These are phyloP conservation scores for Oligia fasciuncula DNA, from an alignment of 2,888 invertebrate species.

Conservation along the genomic window DNA sequence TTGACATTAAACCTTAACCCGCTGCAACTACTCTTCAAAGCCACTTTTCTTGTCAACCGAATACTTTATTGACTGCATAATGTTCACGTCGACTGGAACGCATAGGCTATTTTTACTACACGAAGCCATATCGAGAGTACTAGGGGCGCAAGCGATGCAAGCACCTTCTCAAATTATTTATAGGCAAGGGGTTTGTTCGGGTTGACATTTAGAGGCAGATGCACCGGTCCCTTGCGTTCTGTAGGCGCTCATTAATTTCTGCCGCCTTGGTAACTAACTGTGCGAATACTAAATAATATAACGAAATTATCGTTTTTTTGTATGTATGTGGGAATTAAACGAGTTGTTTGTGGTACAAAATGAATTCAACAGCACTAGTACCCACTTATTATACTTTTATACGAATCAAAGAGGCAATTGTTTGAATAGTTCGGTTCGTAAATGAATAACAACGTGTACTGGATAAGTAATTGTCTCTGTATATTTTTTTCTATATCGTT, in stretches of 20 bases:
- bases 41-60: slow-evolving; percentile 66
- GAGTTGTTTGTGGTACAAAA: slow-evolving; percentile 35
- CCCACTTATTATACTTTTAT: slow-evolving; percentile 6
- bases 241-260: slow-evolving; percentile 82
- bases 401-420: slow-evolving; percentile 30
- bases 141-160: slow-evolving; percentile 76
- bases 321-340: slow-evolving; percentile 25
- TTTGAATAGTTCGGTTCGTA: slow-evolving; percentile 6
- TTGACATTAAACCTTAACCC: slow-evolving; percentile 51
- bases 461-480: slow-evolving; percentile 14
- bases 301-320: slow-evolving; percentile 62
- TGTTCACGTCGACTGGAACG: slow-evolving; percentile 71
- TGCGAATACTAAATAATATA: slow-evolving; percentile 66
- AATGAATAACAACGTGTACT: slow-evolving; percentile 15
- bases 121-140: slow-evolving; percentile 83
- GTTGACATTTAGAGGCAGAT: slow-evolving; percentile 88
- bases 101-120: slow-evolving; percentile 82
- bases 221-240: slow-evolving; percentile 72
- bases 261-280: slow-evolving; percentile 77
- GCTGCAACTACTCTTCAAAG: slow-evolving; percentile 30
- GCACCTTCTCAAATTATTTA: slow-evolving; percentile 86
- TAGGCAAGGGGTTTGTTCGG: slow-evolving; percentile 80
- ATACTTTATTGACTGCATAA: slow-evolving; percentile 74
- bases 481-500: slow-evolving; percentile 17
- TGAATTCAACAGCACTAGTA: slow-evolving; percentile 2